Percentiles rank a stretch among this genome's conserved stretches.
Evolutionary conservation across 2,888 invertebrate genomes (phyloP).

Genomic region (Brenthis ino): DNA sequence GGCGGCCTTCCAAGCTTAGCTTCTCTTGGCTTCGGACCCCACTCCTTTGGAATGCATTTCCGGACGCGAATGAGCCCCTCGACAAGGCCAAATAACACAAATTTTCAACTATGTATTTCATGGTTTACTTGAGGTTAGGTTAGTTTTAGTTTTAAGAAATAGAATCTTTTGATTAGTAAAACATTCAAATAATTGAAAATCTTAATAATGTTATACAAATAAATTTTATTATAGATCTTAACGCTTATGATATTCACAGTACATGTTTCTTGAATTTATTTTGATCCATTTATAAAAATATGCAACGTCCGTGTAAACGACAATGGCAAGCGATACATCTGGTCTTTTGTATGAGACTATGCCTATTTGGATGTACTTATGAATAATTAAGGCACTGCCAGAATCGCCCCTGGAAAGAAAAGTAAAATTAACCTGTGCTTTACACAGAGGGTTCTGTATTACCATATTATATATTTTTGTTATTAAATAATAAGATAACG

Average conservation of each 20-base stretch:
- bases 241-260: constrained; percentile 19
- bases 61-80: no score
- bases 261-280: constrained; percentile 25
- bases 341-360: constrained; percentile 52
- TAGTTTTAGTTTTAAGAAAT: no score
- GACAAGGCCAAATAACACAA: no score
- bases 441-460: no score
- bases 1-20: no score
- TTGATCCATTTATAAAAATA: constrained; percentile 45
- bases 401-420: constrained; percentile 50
- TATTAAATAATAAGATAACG: not conserved
- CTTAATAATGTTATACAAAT: not conserved
- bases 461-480: no score
- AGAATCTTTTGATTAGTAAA: no score
- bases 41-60: no score
- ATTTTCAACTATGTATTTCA: no score
- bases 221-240: not conserved
- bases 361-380: constrained; percentile 51
- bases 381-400: constrained; percentile 50
- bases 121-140: no score
- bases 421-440: not conserved
- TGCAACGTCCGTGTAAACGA: constrained; percentile 48
- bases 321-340: constrained; percentile 31
- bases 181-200: no score
- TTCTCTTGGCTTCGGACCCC: no score